A percentile compares a stretch with the other conserved stretches of the same genome.
Conservation (phyloP, 2,797 vertebrate genomes). For the Anguilla marmorata region DNA sequence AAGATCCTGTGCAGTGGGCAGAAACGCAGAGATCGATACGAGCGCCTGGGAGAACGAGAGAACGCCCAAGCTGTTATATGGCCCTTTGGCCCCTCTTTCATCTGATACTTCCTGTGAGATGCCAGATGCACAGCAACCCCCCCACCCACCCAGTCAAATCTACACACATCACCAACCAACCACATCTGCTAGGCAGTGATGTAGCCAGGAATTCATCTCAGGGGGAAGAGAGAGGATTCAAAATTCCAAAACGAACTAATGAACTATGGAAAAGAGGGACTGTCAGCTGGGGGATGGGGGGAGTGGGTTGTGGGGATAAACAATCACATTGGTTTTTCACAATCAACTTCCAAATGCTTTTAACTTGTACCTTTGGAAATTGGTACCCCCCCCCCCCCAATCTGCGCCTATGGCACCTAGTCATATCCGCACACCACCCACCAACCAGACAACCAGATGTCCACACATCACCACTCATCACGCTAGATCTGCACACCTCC, state of each 20-base stretch:
- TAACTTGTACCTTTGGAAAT: too few relatives aligned
- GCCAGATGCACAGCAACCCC: not conserved
- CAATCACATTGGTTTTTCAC: not conserved
- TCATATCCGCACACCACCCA: not conserved
- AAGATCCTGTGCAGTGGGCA: not conserved
- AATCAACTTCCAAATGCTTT: not conserved
- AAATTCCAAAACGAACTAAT: not conserved
- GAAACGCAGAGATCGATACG: not conserved
- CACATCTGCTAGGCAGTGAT: not conserved
- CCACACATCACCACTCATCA: not conserved
- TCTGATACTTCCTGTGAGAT: constrained; percentile 49
- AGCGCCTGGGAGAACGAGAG: constrained; percentile 1
- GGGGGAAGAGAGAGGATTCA: not conserved
- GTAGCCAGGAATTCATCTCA: not conserved
- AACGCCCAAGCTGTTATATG: constrained; percentile 50
- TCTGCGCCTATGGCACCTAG: not conserved
- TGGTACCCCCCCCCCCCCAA: not conserved
- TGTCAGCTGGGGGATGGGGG: too few relatives aligned
- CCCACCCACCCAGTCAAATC: not conserved
- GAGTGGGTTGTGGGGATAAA: not conserved
- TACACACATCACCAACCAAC: not conserved
- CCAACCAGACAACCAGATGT: not conserved
- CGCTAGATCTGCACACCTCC: not conserved
- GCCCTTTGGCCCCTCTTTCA: constrained; percentile 67
- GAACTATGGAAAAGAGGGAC: not conserved